These are phyloP conservation scores for Machimus atricapillus DNA, from an alignment of 2,888 invertebrate species.

Conservation along the genomic window DNA sequence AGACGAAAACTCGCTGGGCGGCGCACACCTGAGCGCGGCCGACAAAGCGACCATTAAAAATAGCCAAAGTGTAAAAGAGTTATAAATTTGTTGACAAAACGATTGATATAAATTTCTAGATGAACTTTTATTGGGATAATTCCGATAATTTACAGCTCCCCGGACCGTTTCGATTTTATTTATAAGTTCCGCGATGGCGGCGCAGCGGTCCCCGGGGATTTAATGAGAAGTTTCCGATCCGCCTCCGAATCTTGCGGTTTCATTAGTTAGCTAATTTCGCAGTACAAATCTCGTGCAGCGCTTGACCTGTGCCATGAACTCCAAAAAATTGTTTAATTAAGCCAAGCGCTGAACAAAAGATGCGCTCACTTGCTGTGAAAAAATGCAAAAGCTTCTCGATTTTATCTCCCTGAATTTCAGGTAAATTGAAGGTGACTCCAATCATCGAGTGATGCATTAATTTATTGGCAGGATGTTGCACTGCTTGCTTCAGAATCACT, in stretches of 20 bases:
- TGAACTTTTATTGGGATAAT: constrained; percentile 32
- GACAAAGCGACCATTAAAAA: constrained; percentile 28
- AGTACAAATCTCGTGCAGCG: constrained; percentile 24
- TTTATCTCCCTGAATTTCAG: background rate
- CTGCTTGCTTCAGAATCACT: background rate
- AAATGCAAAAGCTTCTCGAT: background rate
- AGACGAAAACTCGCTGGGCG: background rate
- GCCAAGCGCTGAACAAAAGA: background rate
- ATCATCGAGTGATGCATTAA: background rate
- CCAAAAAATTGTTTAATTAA: constrained; percentile 2
- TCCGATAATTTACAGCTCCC: constrained; percentile 12
- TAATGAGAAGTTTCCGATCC: background rate
- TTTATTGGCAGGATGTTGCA: background rate
- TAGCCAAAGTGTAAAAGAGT: constrained; percentile 39
- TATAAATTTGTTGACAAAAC: constrained; percentile 41
- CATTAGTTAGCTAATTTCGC: constrained; percentile 22
- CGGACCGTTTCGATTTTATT: background rate
- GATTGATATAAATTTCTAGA: constrained; percentile 39
- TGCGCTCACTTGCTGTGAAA: constrained; percentile 8
- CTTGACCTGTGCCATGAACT: background rate
- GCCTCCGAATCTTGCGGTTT: constrained; percentile 29
- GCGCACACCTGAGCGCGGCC: background rate
- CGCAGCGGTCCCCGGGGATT: background rate
- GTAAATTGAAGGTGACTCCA: constrained; percentile 27
- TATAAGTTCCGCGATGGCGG: constrained; percentile 15